These are phyloP conservation scores for Crocuta crocuta DNA, from an alignment of 2,113 vertebrate genomes.

Conservation along the genomic window DNA sequence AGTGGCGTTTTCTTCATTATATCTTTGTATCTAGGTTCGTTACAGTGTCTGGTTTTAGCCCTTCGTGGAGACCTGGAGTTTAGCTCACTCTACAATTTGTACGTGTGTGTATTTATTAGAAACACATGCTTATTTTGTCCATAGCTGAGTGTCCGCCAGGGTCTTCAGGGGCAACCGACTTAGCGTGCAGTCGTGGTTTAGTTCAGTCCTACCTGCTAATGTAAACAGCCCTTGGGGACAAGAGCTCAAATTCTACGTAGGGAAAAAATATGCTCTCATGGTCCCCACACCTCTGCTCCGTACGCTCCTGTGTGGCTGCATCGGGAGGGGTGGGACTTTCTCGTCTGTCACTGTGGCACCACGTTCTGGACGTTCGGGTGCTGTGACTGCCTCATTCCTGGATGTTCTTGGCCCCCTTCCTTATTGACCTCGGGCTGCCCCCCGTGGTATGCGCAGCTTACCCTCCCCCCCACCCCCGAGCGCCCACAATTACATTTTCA, in stretches of 20 bases:
- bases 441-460: accelerated
- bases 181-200: background rate
- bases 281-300: background rate
- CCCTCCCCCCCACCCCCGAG: no score
- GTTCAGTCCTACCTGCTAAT: no score
- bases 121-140: background rate
- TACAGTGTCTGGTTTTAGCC: background rate
- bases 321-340: no score
- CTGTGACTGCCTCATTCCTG: background rate
- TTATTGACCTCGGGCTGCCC: accelerated
- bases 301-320: background rate
- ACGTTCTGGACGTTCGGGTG: no score
- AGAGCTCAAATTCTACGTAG: background rate
- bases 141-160: no score
- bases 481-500: background rate
- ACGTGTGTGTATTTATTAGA: background rate
- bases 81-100: background rate
- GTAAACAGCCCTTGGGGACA: background rate
- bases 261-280: background rate
- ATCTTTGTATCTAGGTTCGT: background rate
- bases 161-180: background rate
- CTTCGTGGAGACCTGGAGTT: background rate
- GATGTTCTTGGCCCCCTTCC: accelerated
- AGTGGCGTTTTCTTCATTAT: background rate
- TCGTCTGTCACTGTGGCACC: background rate